Base-by-base conservation (phyloP, 2,113 vertebrate genomes). In the Epinephelus cyanopodus region DNA sequence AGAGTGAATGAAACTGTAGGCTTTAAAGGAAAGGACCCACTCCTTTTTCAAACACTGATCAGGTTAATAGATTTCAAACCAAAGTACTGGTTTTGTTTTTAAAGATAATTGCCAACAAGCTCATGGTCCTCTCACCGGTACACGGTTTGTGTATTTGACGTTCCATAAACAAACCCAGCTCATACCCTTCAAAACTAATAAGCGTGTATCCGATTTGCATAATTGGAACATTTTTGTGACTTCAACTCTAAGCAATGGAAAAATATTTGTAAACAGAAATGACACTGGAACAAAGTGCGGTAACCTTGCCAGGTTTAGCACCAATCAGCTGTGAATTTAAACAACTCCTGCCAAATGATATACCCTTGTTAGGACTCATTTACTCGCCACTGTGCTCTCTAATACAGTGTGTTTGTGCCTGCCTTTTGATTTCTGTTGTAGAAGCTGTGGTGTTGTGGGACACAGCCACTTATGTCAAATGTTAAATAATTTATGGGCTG, bases 161-260 rank as follows among this genome's bases (percentile, higher is more conserved):
- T 74, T 79, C n/a, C 4, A 57, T 19, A 79, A 84, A 83, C 66
- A 74, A 77, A 74, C 62, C 54, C 21, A 14, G 27, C 68, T 75
- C 62, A 65, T 83, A 81, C 65, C 68, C 73, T 82, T 84, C 71
- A 79, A 85, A 83, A 84, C 69, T 82, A 90, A 81, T 80, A 70
- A 57, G 57, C 79, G 50, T 65, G 45, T 78, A 69, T 76, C 33
- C 45, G 54, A 76, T 89, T 91, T 90, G 57, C 85, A 90, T 89
- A 90, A 88, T 71, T 29, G 72, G 82, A 74, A 74, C 18, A 13
- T 73, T 88, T 84, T 60, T 74, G 25, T 77, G 69, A 62, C 69
- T 75, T 63, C 15, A 47, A 68, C 29, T 52, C 58, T 75, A 52
- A 74, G 56, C 56, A 60, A 70, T 70, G 65, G 50, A 77, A 82